Percentiles rank a stretch among this genome's conserved stretches.
These are phyloP conservation scores for Temnothorax ravouxi DNA, from an alignment of 2,888 invertebrate genomes.

Conservation along the genomic window DNA sequence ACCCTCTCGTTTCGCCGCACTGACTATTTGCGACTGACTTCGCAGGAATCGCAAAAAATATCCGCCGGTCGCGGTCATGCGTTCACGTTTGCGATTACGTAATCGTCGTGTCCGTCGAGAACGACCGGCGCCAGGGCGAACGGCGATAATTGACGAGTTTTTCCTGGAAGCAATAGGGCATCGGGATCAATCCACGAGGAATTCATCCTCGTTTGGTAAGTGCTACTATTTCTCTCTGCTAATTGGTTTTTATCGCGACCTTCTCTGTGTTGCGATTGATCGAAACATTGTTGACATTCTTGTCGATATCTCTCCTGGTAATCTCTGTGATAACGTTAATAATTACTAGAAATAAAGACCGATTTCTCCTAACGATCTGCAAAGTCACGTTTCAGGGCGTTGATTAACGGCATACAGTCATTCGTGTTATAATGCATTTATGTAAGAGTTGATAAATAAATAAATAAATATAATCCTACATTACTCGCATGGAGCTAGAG, in stretches of 20 bases:
- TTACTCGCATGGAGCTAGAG: not conserved
- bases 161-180: not conserved
- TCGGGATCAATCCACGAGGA: too few species aligned
- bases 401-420: not conserved
- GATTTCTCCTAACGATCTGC: not conserved
- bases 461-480: not conserved
- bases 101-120: not conserved
- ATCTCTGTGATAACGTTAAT: not conserved
- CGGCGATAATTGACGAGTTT: not conserved
- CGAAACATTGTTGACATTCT: not conserved
- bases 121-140: not conserved
- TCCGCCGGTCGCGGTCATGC: not conserved
- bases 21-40: slow-evolving; percentile 32
- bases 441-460: not conserved
- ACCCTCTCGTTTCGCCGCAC: not conserved
- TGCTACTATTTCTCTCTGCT: not conserved
- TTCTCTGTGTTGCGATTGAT: not conserved
- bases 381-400: not conserved
- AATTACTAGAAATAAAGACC: not conserved
- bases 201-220: not conserved
- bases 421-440: not conserved
- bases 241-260: not conserved
- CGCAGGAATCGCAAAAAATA: slow-evolving; percentile 19
- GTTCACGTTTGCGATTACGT: slow-evolving; percentile 2
- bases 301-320: not conserved